Percentiles rank a stretch among this genome's conserved stretches.
Conservation (phyloP, 1,140 invertebrate species). For the Cotesia glomerata region DNA sequence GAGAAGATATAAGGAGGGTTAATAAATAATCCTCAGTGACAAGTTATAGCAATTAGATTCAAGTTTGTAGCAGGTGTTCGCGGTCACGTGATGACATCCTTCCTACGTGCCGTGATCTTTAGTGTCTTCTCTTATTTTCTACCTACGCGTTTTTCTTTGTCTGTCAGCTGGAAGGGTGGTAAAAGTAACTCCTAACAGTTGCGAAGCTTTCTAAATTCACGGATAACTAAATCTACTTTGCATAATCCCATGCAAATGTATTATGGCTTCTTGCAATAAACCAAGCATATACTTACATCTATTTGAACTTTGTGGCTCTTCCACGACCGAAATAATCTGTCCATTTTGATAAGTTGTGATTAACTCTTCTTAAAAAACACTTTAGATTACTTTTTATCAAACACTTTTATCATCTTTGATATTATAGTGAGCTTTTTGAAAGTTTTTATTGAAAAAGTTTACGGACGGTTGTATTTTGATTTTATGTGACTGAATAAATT, state of each 20-base stretch:
- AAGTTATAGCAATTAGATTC: constrained; percentile 27
- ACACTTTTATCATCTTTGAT: constrained; percentile 21
- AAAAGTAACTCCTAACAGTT: not conserved
- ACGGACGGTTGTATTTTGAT: constrained; percentile 19
- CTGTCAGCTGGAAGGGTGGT: not conserved
- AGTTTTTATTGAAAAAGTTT: not conserved
- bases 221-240: constrained; percentile 28
- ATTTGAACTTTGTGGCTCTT: constrained; percentile 54
- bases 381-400: constrained; percentile 13
- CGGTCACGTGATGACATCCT: constrained; percentile 19
- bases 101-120: constrained; percentile 11
- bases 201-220: constrained; percentile 26
- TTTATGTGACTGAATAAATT: not conserved
- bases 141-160: not conserved
- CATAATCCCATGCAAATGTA: constrained; percentile 42
- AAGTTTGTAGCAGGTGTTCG: constrained; percentile 15
- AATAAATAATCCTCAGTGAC: not conserved
- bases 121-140: not conserved
- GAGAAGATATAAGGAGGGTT: not conserved
- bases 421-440: constrained; percentile 2
- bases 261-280: not conserved
- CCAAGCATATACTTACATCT: constrained; percentile 49
- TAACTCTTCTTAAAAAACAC: not conserved
- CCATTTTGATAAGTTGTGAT: constrained; percentile 41
- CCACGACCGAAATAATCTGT: constrained; percentile 53